Evolutionary conservation across 37 sponge, comb jelly and placozoan genomes (phyloP).

Genomic region (Oopsacas minuta): DNA sequence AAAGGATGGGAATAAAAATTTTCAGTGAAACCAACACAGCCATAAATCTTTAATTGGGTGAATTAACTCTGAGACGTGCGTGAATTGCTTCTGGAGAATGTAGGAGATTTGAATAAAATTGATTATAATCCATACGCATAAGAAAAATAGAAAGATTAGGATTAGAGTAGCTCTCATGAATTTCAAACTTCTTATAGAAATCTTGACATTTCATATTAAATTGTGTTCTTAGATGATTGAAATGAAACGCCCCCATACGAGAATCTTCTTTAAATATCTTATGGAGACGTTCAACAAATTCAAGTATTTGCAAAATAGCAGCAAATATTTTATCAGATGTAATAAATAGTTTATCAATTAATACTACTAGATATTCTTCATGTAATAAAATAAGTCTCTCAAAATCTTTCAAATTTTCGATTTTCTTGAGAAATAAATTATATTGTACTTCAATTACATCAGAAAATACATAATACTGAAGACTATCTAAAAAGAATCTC

Average conservation of each 20-base stretch:
- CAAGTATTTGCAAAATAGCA: neutral
- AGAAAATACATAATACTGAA: conserved; percentile 8
- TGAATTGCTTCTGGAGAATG: neutral
- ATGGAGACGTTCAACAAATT: conserved; percentile 7
- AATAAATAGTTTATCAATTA: neutral
- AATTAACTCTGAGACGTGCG: no score
- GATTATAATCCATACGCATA: neutral
- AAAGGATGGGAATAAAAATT: no score
- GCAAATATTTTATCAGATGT: neutral
- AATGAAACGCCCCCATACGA: neutral
- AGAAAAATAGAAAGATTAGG: neutral
- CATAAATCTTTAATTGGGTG: no score
- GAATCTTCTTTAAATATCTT: neutral
- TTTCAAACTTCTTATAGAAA: neutral
- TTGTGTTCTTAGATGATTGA: neutral
- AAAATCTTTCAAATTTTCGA: neutral
- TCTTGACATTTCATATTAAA: neutral
- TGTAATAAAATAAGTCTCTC: neutral
- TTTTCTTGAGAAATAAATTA: neutral
- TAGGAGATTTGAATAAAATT: neutral
- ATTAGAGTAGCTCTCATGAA: neutral
- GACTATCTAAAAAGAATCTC: neutral
- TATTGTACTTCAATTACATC: conserved; percentile 1
- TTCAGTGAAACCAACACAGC: no score
- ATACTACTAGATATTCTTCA: neutral